These are phyloP conservation scores for Actinia tenebrosa DNA, from an alignment of 64 coral and sea anemone species.

Conservation along the genomic window DNA sequence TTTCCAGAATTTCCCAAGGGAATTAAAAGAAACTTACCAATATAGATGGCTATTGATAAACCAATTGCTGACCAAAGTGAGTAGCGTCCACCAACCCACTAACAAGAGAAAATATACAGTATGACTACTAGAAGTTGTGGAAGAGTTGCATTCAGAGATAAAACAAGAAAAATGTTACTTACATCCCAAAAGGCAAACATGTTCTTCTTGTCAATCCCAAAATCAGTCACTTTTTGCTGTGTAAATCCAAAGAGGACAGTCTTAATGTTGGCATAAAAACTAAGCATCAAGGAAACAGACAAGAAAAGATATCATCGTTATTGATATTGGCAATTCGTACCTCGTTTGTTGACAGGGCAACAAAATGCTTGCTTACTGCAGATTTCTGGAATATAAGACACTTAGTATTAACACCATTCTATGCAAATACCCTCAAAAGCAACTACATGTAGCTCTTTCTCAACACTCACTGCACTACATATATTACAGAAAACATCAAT, in stretches of 20 bases:
- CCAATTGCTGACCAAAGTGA: slow-evolving; percentile 99
- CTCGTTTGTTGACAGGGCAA: slow-evolving; percentile 96
- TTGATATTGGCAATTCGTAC: slow-evolving; percentile 22
- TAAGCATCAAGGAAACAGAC: background rate
- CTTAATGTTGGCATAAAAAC: too few relatives aligned
- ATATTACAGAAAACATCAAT: too few relatives aligned
- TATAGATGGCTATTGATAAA: slow-evolving; percentile 92
- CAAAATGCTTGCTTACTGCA: slow-evolving; percentile 95
- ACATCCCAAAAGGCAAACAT: slow-evolving; percentile 99
- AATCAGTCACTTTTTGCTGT: slow-evolving; percentile 86
- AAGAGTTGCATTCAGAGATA: background rate
- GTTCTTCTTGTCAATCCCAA: slow-evolving; percentile 95
- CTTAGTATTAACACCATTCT: too few relatives aligned
- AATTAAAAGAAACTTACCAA: slow-evolving; percentile 44
- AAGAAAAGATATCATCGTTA: too few relatives aligned
- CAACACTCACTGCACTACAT: too few relatives aligned
- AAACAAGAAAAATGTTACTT: slow-evolving; percentile 20
- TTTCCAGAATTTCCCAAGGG: background rate
- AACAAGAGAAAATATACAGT: background rate
- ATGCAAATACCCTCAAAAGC: too few relatives aligned
- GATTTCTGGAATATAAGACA: slow-evolving; percentile 42
- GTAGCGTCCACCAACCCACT: slow-evolving; percentile 99
- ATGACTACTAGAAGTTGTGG: too few relatives aligned
- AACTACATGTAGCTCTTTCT: too few relatives aligned
- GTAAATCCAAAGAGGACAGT: background rate